Evolutionary conservation across 2,888 invertebrate species (phyloP), one percentile per base, ranked within the genome.

Genomic region (Phorcus lineatus): DNA sequence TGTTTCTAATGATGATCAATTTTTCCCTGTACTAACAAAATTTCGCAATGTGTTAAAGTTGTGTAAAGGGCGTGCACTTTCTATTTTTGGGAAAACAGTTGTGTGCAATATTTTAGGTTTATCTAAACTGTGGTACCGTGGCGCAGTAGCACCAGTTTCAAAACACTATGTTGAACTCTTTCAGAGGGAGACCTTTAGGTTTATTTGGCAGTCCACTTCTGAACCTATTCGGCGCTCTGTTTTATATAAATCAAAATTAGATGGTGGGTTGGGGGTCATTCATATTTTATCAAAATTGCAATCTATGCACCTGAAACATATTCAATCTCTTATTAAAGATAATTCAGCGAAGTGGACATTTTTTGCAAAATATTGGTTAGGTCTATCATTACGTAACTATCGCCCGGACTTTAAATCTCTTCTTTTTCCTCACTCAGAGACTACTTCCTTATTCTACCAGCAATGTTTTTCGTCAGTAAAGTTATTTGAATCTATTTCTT

Each of bases 21-120:
- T 31, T n/a, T 0, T 9, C 28, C 36, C 36, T 36, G 22, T 74
- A 40, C 47, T 36, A 40, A 19, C 36, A 4, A 36, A 36, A 36
- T 36, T 36, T 36, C 36, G 36, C 7, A 36, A 36, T 36, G 7
- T 2, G 7, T 7, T 36, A 4, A 36, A 36, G 7, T 36, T 36
- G 36, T 36, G 36, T 7, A 36, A 36, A 36, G 36, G 55, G 55
- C 55, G 55, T 19, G 19, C 55, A 55, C n/a, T 78, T 4, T 80
- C 80, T 4, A 78, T 77, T 81, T 80, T 77, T 77, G 79, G 79
- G 19, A 81, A 80, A 75, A 66, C 74, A 52, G 79, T 74, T 11
- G 57, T 82, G 7, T 47, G 80, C 17, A 83, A 83, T 53, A 55
- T 78, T n/a, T 80, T 81, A 67, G 82, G 75, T 0, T 74, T 80